Evolutionary conservation across 2,113 vertebrate genomes (phyloP).

Genomic region (Erinaceus europaeus): DNA sequence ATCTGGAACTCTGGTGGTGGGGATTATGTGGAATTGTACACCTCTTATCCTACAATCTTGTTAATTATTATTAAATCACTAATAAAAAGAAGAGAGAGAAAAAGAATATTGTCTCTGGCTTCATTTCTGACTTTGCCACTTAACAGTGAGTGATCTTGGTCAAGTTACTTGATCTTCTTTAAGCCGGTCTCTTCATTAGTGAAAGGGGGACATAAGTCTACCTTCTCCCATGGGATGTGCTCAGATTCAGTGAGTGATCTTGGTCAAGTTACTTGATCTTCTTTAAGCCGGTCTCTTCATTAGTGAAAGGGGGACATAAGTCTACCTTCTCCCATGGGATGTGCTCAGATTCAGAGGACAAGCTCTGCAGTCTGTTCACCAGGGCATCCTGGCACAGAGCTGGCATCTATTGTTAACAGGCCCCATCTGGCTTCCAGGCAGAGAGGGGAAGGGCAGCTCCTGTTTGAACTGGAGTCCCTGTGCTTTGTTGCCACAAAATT

Average conservation of each 20-base stretch:
- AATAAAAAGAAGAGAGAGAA: no score
- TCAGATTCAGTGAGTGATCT: not conserved
- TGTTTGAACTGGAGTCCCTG: not conserved
- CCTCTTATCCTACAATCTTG: no score
- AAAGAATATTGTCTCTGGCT: not conserved
- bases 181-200: no score
- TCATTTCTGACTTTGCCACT: not conserved
- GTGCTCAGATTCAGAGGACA: not conserved
- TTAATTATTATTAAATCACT: no score
- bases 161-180: no score
- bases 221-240: no score
- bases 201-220: no score
- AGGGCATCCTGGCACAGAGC: not conserved
- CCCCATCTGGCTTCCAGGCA: not conserved
- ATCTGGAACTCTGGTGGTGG: no score
- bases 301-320: no score
- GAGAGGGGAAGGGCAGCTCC: not conserved
- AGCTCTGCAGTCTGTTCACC: not conserved
- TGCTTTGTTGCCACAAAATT: not conserved
- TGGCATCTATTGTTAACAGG: not conserved
- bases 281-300: no score
- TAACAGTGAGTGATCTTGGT: not conserved
- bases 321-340: not conserved
- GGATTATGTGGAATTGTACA: no score
- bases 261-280: not conserved